Evolutionary conservation across 2,113 vertebrate genomes (phyloP), one percentile per base, ranked within the genome.

Genomic region (Natator depressus): DNA sequence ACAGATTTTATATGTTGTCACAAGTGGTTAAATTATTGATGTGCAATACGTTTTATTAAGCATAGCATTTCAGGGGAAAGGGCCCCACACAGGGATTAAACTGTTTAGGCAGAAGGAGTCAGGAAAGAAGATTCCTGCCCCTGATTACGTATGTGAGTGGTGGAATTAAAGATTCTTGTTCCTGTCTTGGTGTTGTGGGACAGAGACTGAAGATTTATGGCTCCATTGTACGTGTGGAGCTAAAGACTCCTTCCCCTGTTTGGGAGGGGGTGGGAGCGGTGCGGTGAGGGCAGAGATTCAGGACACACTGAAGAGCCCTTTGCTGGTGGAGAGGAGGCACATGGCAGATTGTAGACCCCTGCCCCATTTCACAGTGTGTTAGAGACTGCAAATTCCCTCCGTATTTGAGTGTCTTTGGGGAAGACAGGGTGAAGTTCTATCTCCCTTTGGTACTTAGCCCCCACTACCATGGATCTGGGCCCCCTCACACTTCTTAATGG

Each of bases 1-100:
- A 19, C 17, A 76, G 93, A 65, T 53, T 88, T 93, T 91, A 86
- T 2, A 4, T 49, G 54, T 91, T 97, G 95, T 95, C 95, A 96
- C 79, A 86, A 86, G 91, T 42, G 84, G 13, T 87, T 93, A 76
- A 97, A 94, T 96, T 94, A 94, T 62, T 85, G 76, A 91, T 69
- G 51, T 5, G 3, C 46, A 53, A 38, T 92, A 80, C 87, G 19
- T 82, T 96, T 95, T 93, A 95, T 93, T 95, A 95, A 96, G 72
- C 91, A 94, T 85, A 89, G 8, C 87, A 94, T 91, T 97, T 96
- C 4, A 46, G 31, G 22, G 51, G 62, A 54, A 80, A 51, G 13
- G 16, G 49, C 25, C 8, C 1, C 24, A 29, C 42, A 47, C 24
- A 78, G 38, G 10, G 89, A 25, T 51, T 69, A 72, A 94, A 50